Percentiles rank a stretch among this genome's conserved stretches.
phyloP scores from a whole-genome alignment of 2,113 vertebrate species.

The Cygnus atratus region DNA sequence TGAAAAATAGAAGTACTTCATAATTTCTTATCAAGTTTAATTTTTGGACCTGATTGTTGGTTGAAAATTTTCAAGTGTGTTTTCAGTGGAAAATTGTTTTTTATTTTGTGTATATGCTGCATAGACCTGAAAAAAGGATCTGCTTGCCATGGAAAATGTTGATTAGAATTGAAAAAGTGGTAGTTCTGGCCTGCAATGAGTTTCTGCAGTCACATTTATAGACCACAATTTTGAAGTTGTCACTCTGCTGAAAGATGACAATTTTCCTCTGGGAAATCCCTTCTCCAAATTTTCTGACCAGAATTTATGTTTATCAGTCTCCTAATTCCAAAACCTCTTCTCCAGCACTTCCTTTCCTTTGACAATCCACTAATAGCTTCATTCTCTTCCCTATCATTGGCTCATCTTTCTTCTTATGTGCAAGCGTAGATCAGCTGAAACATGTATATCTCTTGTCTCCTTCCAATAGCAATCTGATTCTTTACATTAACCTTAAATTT shows the following conservation, averaged over 20 bases:
- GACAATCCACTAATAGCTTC: conserved; percentile 44
- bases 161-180: not conserved
- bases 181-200: not conserved
- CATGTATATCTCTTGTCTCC: conserved; percentile 2
- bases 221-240: not conserved
- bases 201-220: not conserved
- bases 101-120: not conserved
- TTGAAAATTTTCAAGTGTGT: not conserved
- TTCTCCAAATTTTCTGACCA: conserved; percentile 21
- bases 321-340: conserved; percentile 46
- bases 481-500: conserved; percentile 25
- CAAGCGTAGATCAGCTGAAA: not conserved
- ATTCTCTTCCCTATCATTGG: conserved; percentile 41
- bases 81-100: not conserved
- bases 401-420: conserved; percentile 46
- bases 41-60: not conserved
- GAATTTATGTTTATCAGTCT: conserved; percentile 44
- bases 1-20: not conserved
- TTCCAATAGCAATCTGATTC: not conserved
- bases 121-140: not conserved
- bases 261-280: not conserved
- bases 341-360: conserved; percentile 34
- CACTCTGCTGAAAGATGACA: not conserved
- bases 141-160: not conserved
- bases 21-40: not conserved